These are phyloP conservation scores for Tenualosa thibaudeaui DNA, from an alignment of 2,797 vertebrate species.

Conservation along the genomic window DNA sequence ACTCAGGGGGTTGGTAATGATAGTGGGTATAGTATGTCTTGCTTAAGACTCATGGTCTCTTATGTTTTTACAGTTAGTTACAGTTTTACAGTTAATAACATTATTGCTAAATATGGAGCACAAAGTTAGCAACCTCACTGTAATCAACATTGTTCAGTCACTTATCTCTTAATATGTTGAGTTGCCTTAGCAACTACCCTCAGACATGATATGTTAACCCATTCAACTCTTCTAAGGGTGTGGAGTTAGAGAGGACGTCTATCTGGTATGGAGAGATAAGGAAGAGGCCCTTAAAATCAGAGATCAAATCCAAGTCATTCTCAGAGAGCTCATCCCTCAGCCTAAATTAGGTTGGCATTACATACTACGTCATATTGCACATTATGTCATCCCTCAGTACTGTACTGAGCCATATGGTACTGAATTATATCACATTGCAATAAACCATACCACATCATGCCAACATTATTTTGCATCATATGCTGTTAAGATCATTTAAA, in stretches of 20 bases:
- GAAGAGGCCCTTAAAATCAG: conserved; percentile 70
- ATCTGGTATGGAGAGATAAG: conserved; percentile 76
- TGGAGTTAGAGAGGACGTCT: conserved; percentile 76
- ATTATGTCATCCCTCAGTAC: background rate
- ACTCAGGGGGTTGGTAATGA: background rate
- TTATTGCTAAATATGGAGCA: background rate
- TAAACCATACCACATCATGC: background rate
- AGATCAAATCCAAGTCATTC: conserved; percentile 65
- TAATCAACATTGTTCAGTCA: background rate
- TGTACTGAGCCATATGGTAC: background rate
- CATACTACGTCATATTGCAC: background rate
- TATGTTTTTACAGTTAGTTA: background rate
- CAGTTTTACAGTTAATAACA: background rate
- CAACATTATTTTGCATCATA: background rate
- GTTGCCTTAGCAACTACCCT: background rate
- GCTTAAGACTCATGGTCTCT: background rate
- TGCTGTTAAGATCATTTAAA: background rate
- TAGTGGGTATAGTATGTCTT: background rate
- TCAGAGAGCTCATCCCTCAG: conserved; percentile 48
- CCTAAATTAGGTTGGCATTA: conserved; percentile 10
- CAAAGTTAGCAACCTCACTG: background rate
- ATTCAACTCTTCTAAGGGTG: conserved; percentile 55
- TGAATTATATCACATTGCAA: background rate
- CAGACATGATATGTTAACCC: background rate
- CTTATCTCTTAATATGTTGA: background rate